Conservation (phyloP, 2,888 invertebrate genomes). For the Ornithoptera alexandrae region DNA sequence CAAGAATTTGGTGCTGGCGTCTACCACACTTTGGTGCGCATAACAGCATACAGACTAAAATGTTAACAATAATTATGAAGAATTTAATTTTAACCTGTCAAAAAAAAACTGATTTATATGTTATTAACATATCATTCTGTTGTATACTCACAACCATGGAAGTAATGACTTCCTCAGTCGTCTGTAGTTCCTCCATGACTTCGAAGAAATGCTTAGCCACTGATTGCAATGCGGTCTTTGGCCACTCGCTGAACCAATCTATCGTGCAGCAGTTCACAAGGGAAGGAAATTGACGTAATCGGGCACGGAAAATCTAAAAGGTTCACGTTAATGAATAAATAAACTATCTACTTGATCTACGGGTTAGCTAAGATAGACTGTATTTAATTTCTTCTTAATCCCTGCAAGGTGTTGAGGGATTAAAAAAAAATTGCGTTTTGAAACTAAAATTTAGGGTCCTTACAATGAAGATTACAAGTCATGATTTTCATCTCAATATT, state of each 20-base stretch:
- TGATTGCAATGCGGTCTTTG: conserved; percentile 90
- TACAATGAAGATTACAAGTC: no score
- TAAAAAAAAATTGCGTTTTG: no score
- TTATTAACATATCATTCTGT: no score
- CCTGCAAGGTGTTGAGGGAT: no score
- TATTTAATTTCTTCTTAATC: no score
- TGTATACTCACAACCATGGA: conserved; percentile 83
- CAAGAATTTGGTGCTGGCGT: conserved; percentile 85
- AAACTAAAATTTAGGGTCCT: no score
- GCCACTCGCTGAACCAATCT: conserved; percentile 96
- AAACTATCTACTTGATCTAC: no score
- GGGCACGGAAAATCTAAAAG: conserved; percentile 82
- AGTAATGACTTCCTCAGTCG: conserved; percentile 79
- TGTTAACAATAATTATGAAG: background rate
- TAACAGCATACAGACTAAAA: conserved; percentile 69
- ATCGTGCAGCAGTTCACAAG: conserved; percentile 95
- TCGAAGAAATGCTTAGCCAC: conserved; percentile 87
- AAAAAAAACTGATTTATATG: no score
- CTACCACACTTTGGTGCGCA: conserved; percentile 86
- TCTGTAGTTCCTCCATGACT: conserved; percentile 83
- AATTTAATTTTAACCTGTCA: no score
- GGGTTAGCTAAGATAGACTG: no score
- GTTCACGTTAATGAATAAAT: no score
- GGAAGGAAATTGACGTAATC: conserved; percentile 92
- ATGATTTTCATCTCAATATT: no score